phyloP scores from a whole-genome alignment of 2,113 vertebrate species.

The Aldabrachelys gigantea region DNA sequence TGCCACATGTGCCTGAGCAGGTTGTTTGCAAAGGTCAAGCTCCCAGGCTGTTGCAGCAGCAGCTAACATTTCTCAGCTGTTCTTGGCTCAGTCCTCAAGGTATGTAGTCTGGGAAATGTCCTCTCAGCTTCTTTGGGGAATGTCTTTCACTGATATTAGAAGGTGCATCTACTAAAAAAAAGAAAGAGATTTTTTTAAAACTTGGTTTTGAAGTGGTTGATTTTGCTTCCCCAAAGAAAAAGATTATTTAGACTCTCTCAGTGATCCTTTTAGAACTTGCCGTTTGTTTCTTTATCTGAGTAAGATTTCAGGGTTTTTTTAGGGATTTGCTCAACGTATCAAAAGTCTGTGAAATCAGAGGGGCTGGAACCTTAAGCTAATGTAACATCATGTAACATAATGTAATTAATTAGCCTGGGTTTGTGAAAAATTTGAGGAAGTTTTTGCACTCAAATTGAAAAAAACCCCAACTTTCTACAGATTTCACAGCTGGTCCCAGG shows the following conservation, averaged over 20 bases:
- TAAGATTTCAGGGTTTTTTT: not conserved
- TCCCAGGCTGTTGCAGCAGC: constrained; percentile 48
- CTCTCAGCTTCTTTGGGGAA: constrained; percentile 15
- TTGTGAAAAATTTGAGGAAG: not conserved
- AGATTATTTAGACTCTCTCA: not conserved
- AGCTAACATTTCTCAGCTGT: constrained; percentile 53
- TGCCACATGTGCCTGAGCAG: constrained; percentile 64
- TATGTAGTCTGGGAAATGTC: constrained; percentile 61
- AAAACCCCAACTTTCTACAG: not conserved
- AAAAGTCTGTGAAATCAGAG: not conserved
- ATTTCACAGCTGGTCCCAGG: not conserved
- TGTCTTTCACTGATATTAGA: constrained; percentile 18
- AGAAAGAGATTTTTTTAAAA: not conserved
- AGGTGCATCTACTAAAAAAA: not conserved
- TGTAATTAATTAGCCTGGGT: not conserved
- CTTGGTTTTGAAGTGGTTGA: fast-evolving
- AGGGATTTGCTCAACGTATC: constrained; percentile 8
- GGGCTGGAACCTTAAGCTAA: not conserved
- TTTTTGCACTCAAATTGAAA: not conserved
- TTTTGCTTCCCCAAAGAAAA: not conserved
- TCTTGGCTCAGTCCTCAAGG: constrained; percentile 72
- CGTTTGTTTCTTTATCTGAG: not conserved
- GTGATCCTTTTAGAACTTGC: not conserved
- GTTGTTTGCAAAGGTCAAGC: constrained; percentile 74
- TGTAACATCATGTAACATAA: not conserved